Evolutionary conservation across 2,797 vertebrate species (phyloP).

Genomic region (Coranthus polyacanthus): DNA sequence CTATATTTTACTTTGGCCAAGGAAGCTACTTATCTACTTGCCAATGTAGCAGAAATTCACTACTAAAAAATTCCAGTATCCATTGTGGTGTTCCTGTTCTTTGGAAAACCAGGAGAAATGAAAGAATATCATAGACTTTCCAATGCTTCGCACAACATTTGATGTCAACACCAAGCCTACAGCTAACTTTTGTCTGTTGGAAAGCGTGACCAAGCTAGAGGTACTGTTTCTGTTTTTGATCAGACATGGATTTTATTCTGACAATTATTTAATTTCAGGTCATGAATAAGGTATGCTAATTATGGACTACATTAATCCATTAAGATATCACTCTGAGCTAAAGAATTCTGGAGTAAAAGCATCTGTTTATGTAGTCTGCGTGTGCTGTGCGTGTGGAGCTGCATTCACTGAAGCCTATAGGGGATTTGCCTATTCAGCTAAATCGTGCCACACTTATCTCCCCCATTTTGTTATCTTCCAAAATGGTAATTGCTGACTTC

Average conservation of each 20-base stretch:
- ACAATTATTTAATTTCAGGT: conserved; percentile 3
- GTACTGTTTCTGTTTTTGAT: background rate
- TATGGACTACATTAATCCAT: conserved; percentile 10
- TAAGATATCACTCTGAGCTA: conserved; percentile 17
- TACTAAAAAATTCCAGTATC: too few relatives aligned
- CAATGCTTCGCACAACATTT: background rate
- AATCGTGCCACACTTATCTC: conserved; percentile 80
- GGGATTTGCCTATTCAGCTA: conserved; percentile 76
- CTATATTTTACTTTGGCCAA: conserved; percentile 1
- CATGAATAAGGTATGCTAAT: conserved; percentile 15
- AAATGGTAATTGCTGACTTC: conserved; percentile 84
- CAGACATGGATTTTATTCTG: background rate
- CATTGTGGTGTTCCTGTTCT: too few relatives aligned
- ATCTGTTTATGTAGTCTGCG: conserved; percentile 61
- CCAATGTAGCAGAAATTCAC: too few relatives aligned
- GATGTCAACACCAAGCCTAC: too few relatives aligned
- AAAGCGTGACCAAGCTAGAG: background rate
- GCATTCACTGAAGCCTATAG: conserved; percentile 73
- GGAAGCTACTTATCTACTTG: background rate
- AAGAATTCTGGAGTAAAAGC: conserved; percentile 6
- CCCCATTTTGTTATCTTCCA: conserved; percentile 71
- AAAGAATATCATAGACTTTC: background rate
- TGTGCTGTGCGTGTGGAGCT: conserved; percentile 85
- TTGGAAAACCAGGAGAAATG: too few relatives aligned
- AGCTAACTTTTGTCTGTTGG: background rate